phyloP scores from a whole-genome alignment of 2,888 invertebrate species.

The Diabrotica balteata region DNA sequence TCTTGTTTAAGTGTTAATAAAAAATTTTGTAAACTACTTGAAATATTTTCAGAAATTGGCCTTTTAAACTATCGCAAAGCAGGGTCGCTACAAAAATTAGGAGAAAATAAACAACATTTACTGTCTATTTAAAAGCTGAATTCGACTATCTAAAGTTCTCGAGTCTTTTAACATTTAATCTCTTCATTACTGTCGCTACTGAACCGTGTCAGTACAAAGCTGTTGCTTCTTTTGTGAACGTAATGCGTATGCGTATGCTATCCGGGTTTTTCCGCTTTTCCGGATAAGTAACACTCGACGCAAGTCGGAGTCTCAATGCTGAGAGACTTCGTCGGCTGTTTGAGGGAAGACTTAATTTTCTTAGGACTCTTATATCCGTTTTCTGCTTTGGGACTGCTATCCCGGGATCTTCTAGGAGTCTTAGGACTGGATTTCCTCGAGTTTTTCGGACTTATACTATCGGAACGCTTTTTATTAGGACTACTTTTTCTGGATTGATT shows the following conservation, averaged over 20 bases:
- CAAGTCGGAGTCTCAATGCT: constrained; percentile 76
- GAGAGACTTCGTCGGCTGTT: constrained; percentile 63
- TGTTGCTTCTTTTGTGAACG: constrained; percentile 38
- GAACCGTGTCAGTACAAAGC: constrained; percentile 42
- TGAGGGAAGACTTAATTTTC: constrained; percentile 57
- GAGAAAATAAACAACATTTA: constrained; percentile 32
- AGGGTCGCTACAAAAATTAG: constrained; percentile 45
- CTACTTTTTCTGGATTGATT: constrained; percentile 39
- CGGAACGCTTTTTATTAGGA: constrained; percentile 42
- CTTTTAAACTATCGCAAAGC: constrained; percentile 42
- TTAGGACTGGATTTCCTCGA: constrained; percentile 43
- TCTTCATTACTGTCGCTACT: constrained; percentile 47
- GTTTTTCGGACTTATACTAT: constrained; percentile 41
- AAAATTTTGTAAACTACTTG: too few species aligned
- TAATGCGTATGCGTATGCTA: constrained; percentile 48
- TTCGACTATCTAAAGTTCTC: constrained; percentile 23
- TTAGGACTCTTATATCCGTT: constrained; percentile 47
- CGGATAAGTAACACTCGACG: constrained; percentile 76
- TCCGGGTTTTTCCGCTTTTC: constrained; percentile 61
- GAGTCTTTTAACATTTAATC: constrained; percentile 51
- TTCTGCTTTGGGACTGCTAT: constrained; percentile 42
- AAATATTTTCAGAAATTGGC: constrained; percentile 11
- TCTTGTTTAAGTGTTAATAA: too few species aligned
- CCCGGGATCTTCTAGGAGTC: constrained; percentile 51
- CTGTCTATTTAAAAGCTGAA: constrained; percentile 14